Base-by-base conservation (phyloP, 2,797 vertebrate species). In the Intellagama lesueurii region DNA sequence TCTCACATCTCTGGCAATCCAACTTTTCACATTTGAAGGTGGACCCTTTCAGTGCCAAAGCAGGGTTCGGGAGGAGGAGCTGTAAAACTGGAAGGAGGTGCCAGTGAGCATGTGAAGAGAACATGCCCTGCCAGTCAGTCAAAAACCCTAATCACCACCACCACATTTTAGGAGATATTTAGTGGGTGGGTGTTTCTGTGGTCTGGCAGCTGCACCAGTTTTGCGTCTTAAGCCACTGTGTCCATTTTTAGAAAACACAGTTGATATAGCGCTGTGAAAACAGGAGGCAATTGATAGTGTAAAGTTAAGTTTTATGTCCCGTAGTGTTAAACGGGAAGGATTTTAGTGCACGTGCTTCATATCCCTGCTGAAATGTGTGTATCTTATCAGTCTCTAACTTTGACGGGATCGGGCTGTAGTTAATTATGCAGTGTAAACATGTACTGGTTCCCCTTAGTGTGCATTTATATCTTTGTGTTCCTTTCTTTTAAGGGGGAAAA, bases 131-230 rank as follows among this genome's bases (percentile, higher is more conserved):
- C 44, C 30, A 12, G 8, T 7, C 4, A 64, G n/a, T 56, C 28
- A 32, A 14, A 0, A 19, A 1, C 32, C 35, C 1, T 4, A 28
- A 52, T n/a, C 2, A 11, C 1, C 24, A 35, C 22, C 17, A 14
- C 9, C 12, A 24, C 28, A 14, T n/a, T 5, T 69, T 64, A 22
- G 17, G 60, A 19, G 19, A 64, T 2, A 22, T 64, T 64, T 5
- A 5, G 60, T 2, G 2, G 47, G 26, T 35, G 64, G 35, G 1
- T 19, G 72, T 35, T 9, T 35, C 14, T 35, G 72, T 12, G 22
- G 19, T 19, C 2, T 17, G 60, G 60, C 16, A 64, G 60, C 60
- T 22, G 19, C 19, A 19, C 60, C 14, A 17, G 19, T 64, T 64
- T 22, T 64, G 60, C 60, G 12, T 56, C 52, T 56, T 56, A 8